Evolutionary conservation across 2,797 vertebrate species (phyloP).

Genomic region (Adrianichthys oophorus): DNA sequence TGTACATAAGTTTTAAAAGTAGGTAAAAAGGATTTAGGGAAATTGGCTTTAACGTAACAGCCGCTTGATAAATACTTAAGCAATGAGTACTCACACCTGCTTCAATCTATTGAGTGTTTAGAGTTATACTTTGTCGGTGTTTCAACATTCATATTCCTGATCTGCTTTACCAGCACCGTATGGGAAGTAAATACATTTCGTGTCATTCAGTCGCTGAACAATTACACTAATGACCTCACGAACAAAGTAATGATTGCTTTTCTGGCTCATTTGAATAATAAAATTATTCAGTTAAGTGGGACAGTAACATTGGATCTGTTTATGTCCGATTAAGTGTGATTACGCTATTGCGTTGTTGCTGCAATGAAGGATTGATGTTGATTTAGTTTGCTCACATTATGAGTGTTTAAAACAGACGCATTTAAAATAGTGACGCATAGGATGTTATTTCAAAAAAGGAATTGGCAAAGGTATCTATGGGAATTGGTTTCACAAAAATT

Average conservation of each 20-base stretch:
- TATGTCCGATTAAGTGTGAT: conserved; percentile 48
- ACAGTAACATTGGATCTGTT: conserved; percentile 49
- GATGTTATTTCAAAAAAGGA: conserved; percentile 35
- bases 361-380: conserved; percentile 49
- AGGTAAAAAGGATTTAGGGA: too few relatives aligned
- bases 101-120: conserved; percentile 17
- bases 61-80: conserved; percentile 11
- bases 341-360: conserved; percentile 51
- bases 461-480: not conserved
- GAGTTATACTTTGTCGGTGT: not conserved
- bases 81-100: conserved; percentile 39
- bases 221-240: conserved; percentile 53
- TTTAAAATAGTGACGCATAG: conserved; percentile 38
- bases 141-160: conserved; percentile 19
- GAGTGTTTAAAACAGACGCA: conserved; percentile 29
- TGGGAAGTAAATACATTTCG: conserved; percentile 55
- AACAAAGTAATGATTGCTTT: conserved; percentile 60
- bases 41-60: too few relatives aligned
- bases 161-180: conserved; percentile 38
- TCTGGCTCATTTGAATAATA: conserved; percentile 66
- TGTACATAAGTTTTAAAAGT: too few relatives aligned
- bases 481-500: too few relatives aligned
- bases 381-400: conserved; percentile 33
- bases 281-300: conserved; percentile 54
- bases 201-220: conserved; percentile 40